phyloP scores from a whole-genome alignment of 1,140 invertebrate species.

The Oncopodura yosiiana region DNA sequence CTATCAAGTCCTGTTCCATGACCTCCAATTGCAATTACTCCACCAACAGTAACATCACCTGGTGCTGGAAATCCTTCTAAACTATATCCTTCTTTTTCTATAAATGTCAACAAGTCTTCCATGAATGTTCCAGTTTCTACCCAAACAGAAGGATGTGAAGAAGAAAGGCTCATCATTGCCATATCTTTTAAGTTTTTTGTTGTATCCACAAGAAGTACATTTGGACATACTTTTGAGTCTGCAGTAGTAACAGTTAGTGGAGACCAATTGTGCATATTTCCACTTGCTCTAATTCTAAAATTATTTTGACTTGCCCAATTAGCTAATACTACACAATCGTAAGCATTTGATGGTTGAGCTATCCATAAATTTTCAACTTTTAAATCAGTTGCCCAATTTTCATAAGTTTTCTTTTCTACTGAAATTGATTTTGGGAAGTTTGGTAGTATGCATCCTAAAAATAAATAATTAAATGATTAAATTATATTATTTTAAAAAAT shows the following conservation, averaged over 20 bases:
- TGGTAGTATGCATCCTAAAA: too few relatives aligned
- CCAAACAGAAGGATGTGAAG: background rate
- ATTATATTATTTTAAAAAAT: too few relatives aligned
- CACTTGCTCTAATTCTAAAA: background rate
- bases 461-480: too few relatives aligned
- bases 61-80: background rate
- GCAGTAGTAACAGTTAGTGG: background rate
- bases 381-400: background rate
- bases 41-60: background rate
- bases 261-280: background rate
- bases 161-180: background rate
- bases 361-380: background rate
- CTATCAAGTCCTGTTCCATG: background rate
- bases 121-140: background rate
- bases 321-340: background rate
- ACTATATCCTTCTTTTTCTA: background rate
- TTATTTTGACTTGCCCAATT: background rate
- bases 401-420: too few relatives aligned
- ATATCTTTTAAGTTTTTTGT: background rate
- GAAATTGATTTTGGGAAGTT: too few relatives aligned
- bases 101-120: background rate
- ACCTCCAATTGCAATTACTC: background rate
- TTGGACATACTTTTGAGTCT: background rate
- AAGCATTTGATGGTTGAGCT: background rate
- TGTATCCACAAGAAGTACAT: background rate